phyloP scores from a whole-genome alignment of 2,888 invertebrate species.

The Lordiphosa andalusiaca region DNA sequence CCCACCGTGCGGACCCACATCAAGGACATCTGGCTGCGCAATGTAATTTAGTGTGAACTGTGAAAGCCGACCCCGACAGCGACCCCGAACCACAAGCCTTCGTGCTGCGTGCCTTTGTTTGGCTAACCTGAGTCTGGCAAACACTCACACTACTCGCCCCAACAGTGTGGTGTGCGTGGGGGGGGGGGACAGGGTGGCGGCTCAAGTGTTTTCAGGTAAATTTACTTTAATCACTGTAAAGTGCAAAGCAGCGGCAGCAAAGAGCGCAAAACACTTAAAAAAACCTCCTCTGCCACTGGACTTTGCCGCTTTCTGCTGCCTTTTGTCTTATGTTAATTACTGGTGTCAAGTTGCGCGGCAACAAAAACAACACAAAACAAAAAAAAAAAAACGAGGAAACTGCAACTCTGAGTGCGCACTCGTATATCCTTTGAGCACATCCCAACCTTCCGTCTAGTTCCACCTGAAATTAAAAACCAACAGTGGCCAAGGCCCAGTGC shows the following conservation, averaged over 20 bases:
- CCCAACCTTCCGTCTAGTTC: conserved; percentile 11
- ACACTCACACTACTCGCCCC: conserved; percentile 14
- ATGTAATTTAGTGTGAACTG: conserved; percentile 35
- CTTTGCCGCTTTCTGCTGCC: conserved; percentile 29
- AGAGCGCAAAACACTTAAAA: conserved; percentile 61
- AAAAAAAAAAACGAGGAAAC: conserved; percentile 41
- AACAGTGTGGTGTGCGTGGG: not conserved
- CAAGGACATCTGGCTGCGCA: conserved; percentile 23
- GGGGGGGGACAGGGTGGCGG: not conserved
- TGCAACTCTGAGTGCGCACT: conserved; percentile 65
- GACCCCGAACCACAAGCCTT: conserved; percentile 31
- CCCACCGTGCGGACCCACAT: conserved; percentile 8
- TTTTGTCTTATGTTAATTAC: conserved; percentile 75
- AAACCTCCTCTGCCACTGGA: conserved; percentile 22
- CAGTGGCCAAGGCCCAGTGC: conserved; percentile 64
- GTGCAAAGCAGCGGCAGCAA: conserved; percentile 60
- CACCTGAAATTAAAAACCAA: conserved; percentile 74
- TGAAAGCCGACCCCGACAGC: conserved; percentile 33
- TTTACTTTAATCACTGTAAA: conserved; percentile 74
- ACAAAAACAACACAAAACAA: conserved; percentile 25
- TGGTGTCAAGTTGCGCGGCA: conserved; percentile 62
- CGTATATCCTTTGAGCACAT: conserved; percentile 69
- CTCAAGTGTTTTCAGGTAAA: conserved; percentile 63
- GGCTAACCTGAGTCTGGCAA: conserved; percentile 54
- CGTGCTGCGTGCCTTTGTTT: conserved; percentile 39